Percentiles rank a stretch among this genome's conserved stretches.
Conservation (phyloP, 1,140 invertebrate species). For the Myzus persicae region DNA sequence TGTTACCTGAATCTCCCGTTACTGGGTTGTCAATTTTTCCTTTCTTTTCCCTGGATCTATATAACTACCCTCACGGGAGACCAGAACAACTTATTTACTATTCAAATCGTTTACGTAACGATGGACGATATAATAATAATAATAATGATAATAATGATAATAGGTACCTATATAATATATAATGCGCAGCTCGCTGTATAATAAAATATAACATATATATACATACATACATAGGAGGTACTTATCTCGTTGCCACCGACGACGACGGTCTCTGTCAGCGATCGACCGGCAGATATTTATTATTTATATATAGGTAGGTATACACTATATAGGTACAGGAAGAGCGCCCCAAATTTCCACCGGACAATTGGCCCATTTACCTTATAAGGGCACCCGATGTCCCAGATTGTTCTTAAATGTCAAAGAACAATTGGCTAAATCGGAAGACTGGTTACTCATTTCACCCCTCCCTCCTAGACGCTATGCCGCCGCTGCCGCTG, state of each 20-base stretch:
- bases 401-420: conserved; percentile 53
- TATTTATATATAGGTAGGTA: not conserved
- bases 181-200: not conserved
- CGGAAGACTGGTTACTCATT: conserved; percentile 48
- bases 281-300: not conserved
- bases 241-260: not conserved
- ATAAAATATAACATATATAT: not conserved
- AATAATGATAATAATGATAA: no score
- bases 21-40: conserved; percentile 7
- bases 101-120: not conserved
- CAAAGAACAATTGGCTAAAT: conserved; percentile 54
- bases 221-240: not conserved
- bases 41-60: not conserved
- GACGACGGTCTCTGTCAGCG: not conserved
- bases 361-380: conserved; percentile 46
- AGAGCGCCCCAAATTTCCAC: conserved; percentile 31
- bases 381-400: conserved; percentile 50
- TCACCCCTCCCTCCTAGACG: not conserved
- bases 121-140: not conserved
- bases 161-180: not conserved
- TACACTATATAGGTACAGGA: not conserved
- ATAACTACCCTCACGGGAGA: not conserved
- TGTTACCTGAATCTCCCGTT: conserved; percentile 42
- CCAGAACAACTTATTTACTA: not conserved
- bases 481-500: not conserved